phyloP scores from a whole-genome alignment of 2,113 vertebrate genomes.

The human region DNA sequence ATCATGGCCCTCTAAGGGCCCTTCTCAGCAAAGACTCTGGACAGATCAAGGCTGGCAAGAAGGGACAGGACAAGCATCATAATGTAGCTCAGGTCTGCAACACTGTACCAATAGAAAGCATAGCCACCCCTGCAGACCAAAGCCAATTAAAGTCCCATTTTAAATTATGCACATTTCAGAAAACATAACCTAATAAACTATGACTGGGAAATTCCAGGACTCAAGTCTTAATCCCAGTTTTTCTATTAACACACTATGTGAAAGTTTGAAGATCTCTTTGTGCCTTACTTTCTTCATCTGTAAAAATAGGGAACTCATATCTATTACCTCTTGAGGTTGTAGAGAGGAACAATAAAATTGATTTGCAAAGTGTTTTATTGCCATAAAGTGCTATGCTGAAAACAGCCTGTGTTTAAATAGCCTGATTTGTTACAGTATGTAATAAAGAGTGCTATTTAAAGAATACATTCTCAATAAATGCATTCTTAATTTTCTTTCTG shows the following conservation, averaged over 20 bases:
- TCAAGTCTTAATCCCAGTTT: constrained; percentile 33
- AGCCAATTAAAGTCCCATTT: constrained; percentile 36
- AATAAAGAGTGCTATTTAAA: constrained; percentile 19
- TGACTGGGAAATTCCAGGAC: constrained; percentile 38
- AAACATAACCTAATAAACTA: constrained; percentile 51
- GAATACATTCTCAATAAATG: constrained; percentile 30
- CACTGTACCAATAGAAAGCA: background rate
- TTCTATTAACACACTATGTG: constrained; percentile 1
- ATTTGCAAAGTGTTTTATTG: constrained; percentile 74
- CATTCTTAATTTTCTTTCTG: constrained; percentile 35
- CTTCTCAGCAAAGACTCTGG: background rate
- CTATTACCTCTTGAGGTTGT: constrained; percentile 51
- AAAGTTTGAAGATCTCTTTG: constrained; percentile 55
- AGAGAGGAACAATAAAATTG: constrained; percentile 64
- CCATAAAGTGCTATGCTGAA: constrained; percentile 58
- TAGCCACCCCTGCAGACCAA: background rate
- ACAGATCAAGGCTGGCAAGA: background rate
- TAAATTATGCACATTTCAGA: constrained; percentile 39
- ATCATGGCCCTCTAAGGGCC: background rate
- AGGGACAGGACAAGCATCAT: background rate
- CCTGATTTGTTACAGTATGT: constrained; percentile 17
- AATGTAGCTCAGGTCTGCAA: background rate
- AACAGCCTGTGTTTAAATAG: constrained; percentile 60
- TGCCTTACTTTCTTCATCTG: constrained; percentile 54
- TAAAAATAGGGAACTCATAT: constrained; percentile 51